Base-by-base conservation (phyloP, 53 echinoderm and acorn worm genomes). In the Actinopyga echinites region DNA sequence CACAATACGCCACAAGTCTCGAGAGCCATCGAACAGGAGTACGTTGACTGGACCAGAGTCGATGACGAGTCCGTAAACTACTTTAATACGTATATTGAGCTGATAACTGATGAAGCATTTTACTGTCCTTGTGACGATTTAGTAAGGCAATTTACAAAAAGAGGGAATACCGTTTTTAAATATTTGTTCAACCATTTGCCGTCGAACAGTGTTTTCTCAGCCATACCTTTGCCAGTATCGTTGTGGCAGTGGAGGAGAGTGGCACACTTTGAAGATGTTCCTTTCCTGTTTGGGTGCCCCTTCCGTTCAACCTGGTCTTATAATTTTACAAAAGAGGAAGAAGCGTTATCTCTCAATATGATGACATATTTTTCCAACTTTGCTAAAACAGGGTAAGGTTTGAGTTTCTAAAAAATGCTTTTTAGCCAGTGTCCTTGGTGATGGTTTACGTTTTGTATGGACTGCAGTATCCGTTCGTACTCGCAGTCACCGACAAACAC, bases 291-390 rank as follows among this genome's bases (percentile, higher is more conserved):
- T 19, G 93, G 93, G 21, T 65, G 28, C 19, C 75, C 81, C 32
- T 71, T 88, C 26, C 74, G 29, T 25, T 52, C 75, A 13, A 40
- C 80, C 2, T 69, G 49, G 26, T 21, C 49, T 5, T 31, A 53
- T 54, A 69, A 84, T 30, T 68, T 81, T 37, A 90, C 90, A 23
- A 68, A 85, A 5, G 92, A 83, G 45, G 93, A 93, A 36, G 22
- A 74, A 45, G 29, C 34, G 9, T 43, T 93, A 61, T 83, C 89
- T 8, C 6, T 85, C 1, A 80, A 87, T 21, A 81, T 86, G 65
- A 93, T 92, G 86, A 79, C 79, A 75, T 92, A 89, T 34, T 92
- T 79, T 83, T 78, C 93, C 7, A 92, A 92, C 69, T 93, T 93
- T 84, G 93, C 89, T 26, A 93, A 84, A 77, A 87, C 84, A 8